phyloP scores from a whole-genome alignment of 2,113 vertebrate genomes.

The Penelope pileata region DNA sequence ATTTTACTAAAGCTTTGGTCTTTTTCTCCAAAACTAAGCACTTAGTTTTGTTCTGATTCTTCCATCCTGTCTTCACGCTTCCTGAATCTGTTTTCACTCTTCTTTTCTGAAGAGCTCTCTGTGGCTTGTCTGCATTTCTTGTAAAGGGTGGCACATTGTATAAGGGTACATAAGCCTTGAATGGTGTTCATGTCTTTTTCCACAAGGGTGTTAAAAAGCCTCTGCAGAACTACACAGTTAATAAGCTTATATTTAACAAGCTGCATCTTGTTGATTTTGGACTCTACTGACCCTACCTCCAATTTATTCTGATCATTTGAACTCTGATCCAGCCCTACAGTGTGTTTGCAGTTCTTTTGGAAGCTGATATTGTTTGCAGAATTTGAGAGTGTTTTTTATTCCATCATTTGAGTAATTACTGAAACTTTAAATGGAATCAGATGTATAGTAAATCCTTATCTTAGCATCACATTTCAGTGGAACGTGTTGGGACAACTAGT shows the following conservation, averaged over 20 bases:
- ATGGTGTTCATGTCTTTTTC: background rate
- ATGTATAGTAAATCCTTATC: background rate
- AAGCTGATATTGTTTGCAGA: background rate
- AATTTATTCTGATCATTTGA: background rate
- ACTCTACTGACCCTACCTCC: background rate
- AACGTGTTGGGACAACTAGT: background rate
- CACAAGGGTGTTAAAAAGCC: background rate
- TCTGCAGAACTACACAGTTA: background rate
- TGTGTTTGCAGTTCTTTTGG: background rate
- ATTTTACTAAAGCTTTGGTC: background rate
- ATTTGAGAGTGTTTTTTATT: background rate
- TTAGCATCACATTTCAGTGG: background rate
- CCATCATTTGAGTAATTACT: background rate
- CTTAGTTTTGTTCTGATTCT: background rate
- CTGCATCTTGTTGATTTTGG: background rate
- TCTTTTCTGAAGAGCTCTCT: background rate
- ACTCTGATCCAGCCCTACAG: background rate
- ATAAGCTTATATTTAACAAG: background rate
- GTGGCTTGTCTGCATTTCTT: background rate
- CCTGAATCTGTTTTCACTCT: background rate
- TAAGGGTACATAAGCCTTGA: background rate
- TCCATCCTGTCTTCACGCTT: background rate
- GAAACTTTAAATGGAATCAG: background rate
- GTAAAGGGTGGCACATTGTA: background rate
- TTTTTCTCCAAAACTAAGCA: background rate